A percentile compares a stretch with the other conserved stretches of the same genome.
phyloP scores from a whole-genome alignment of 2,888 invertebrate genomes.

The Acanthosepion lycidas region DNA sequence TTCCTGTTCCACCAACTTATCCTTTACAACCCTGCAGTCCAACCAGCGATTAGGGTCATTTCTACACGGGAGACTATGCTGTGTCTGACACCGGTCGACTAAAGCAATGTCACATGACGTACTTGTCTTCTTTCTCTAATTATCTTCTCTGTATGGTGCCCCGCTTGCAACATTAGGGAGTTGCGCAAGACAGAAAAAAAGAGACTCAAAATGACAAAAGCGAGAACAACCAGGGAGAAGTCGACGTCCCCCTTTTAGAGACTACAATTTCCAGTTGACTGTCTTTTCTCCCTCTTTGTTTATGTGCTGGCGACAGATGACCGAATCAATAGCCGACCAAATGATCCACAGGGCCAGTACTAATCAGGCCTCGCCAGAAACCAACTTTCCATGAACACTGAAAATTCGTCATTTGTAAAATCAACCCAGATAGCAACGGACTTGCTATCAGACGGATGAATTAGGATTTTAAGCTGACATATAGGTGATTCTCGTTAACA shows the following conservation, averaged over 20 bases:
- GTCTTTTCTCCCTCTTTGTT: background rate
- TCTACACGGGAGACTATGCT: slow-evolving; percentile 33
- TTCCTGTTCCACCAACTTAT: background rate
- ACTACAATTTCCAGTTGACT: background rate
- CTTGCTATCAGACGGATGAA: too few relatives aligned
- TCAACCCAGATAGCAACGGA: too few relatives aligned
- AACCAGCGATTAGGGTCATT: slow-evolving; percentile 11
- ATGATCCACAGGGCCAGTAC: background rate
- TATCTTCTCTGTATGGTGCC: background rate
- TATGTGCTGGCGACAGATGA: background rate
- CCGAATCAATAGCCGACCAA: background rate
- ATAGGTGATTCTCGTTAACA: too few relatives aligned
- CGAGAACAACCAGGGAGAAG: background rate
- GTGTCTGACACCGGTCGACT: slow-evolving; percentile 22
- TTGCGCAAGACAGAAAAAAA: background rate
- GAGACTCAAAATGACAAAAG: background rate
- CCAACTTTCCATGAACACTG: background rate
- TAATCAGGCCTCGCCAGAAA: background rate
- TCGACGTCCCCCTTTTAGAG: background rate
- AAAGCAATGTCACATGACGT: background rate
- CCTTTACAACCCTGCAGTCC: background rate
- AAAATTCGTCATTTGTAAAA: too few relatives aligned
- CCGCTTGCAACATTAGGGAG: background rate
- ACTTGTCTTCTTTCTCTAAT: background rate
- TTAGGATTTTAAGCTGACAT: too few relatives aligned